Conservation (phyloP, 2,113 vertebrate species). For the Baryphthengus martii region DNA sequence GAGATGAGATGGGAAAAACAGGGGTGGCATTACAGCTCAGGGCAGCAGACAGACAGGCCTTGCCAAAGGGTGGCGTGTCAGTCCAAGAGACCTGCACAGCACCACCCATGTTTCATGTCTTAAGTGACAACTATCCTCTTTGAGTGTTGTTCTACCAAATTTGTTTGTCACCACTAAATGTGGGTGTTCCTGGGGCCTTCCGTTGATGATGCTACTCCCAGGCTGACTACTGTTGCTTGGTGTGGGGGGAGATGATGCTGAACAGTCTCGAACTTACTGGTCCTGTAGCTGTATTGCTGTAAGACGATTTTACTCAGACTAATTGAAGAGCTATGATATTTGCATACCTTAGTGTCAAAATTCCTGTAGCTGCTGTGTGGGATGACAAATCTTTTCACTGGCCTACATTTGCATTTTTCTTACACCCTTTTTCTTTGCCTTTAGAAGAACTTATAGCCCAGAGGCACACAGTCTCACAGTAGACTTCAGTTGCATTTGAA, state of each 20-base stretch:
- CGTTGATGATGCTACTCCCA: too few species aligned
- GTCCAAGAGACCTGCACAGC: background rate
- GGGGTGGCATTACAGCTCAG: background rate
- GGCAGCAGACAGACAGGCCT: background rate
- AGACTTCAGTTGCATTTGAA: background rate
- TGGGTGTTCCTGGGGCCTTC: background rate
- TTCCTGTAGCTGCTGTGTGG: background rate
- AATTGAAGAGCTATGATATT: background rate
- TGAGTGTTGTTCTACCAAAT: background rate
- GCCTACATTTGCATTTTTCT: background rate
- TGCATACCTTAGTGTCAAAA: background rate
- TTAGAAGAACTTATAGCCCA: background rate
- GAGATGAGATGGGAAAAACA: background rate
- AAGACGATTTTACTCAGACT: background rate
- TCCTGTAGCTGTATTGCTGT: background rate
- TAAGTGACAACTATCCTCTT: background rate
- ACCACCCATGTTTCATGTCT: rapidly evolving
- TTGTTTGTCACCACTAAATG: background rate
- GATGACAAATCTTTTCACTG: background rate
- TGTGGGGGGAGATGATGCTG: background rate
- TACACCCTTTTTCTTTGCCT: background rate
- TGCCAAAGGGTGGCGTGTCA: background rate
- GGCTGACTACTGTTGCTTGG: background rate
- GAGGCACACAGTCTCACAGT: background rate
- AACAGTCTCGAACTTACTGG: background rate